These are phyloP conservation scores for Lymantria dispar DNA, from an alignment of 2,888 invertebrate species.

Conservation along the genomic window DNA sequence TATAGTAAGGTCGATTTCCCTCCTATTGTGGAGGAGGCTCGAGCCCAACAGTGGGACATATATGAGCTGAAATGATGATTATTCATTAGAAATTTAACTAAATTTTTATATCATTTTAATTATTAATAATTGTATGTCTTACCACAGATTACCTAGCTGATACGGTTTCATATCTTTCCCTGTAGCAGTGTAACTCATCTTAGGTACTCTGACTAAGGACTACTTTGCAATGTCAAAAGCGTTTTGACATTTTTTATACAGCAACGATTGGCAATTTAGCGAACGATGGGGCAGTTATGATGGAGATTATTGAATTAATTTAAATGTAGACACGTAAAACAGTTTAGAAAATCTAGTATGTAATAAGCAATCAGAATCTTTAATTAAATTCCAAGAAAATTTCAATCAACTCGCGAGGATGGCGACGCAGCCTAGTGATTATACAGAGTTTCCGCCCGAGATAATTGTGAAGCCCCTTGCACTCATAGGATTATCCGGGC, in stretches of 20 bases:
- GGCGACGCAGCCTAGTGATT: slow-evolving; percentile 82
- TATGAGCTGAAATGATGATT: too few species aligned
- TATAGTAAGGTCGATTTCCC: too few species aligned
- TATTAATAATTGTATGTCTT: too few species aligned
- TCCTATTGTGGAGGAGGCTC: too few species aligned
- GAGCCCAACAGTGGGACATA: too few species aligned
- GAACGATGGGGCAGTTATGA: slow-evolving; percentile 56
- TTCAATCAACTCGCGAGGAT: slow-evolving; percentile 46
- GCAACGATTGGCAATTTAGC: slow-evolving; percentile 41
- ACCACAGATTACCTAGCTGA: too few species aligned
- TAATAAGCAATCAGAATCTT: slow-evolving; percentile 21
- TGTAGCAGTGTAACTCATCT: too few species aligned
- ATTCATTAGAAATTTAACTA: too few species aligned
- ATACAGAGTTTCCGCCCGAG: slow-evolving; percentile 90
- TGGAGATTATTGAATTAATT: slow-evolving; percentile 37
- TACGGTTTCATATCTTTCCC: too few species aligned
- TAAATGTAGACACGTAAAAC: slow-evolving; percentile 18
- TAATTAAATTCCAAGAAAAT: slow-evolving; percentile 6
- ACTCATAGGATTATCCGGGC: slow-evolving; percentile 92
- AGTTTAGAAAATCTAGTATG: slow-evolving; percentile 38
- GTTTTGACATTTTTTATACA: slow-evolving; percentile 24
- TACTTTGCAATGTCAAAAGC: not conserved
- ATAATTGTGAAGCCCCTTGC: slow-evolving; percentile 92
- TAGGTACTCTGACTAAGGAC: too few species aligned
- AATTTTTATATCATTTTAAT: too few species aligned